Evolutionary conservation across 2,113 vertebrate species (phyloP).

Genomic region (Campylorhamphus procurvoides): DNA sequence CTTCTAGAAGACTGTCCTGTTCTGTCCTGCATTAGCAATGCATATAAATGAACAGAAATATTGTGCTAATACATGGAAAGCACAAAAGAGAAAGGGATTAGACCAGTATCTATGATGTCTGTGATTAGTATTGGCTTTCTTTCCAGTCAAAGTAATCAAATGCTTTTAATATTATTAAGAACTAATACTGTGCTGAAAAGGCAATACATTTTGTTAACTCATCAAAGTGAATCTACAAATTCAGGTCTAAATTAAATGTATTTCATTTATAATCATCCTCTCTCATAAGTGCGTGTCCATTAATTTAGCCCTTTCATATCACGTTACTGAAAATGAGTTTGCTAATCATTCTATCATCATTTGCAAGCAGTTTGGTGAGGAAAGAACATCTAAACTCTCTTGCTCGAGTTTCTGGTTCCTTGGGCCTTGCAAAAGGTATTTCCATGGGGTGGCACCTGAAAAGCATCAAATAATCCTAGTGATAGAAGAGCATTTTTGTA

Average conservation of each 20-base stretch:
- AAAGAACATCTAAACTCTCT: not conserved
- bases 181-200: not conserved
- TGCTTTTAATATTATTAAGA: not conserved
- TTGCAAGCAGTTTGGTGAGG: not conserved
- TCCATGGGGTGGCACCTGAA: not conserved
- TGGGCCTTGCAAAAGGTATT: not conserved
- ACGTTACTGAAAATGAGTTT: slow-evolving; percentile 12
- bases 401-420: not conserved
- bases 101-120: not conserved
- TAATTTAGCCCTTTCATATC: not conserved
- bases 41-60: not conserved
- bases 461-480: not conserved
- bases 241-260: slow-evolving; percentile 6
- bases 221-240: not conserved
- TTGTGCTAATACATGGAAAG: not conserved
- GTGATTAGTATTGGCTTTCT: not conserved
- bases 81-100: not conserved
- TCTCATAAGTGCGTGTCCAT: not conserved
- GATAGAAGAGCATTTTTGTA: not conserved
- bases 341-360: not conserved
- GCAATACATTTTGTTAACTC: not conserved
- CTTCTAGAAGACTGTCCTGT: not conserved
- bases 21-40: not conserved
- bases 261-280: not conserved
- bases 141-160: slow-evolving; percentile 18